Percentiles rank a stretch among this genome's conserved stretches.
These are phyloP conservation scores for Pteropus alecto DNA, from an alignment of 2,113 vertebrate species.

Conservation along the genomic window DNA sequence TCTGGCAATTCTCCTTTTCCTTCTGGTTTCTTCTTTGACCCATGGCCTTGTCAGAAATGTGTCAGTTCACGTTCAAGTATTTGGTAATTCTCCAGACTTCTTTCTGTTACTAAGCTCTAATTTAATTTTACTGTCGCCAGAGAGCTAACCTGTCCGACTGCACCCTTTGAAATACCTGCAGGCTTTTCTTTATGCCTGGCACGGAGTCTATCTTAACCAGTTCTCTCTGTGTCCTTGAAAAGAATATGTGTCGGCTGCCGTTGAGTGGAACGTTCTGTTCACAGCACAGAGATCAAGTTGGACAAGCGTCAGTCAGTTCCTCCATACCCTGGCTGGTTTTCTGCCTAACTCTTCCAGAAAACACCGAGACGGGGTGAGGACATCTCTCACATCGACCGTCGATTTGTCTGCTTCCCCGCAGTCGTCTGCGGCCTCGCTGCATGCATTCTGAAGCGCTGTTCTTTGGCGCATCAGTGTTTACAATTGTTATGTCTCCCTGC, in stretches of 20 bases:
- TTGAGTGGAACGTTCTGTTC: background rate
- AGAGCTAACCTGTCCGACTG: background rate
- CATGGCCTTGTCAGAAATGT: background rate
- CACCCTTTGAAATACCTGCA: background rate
- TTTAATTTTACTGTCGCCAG: background rate
- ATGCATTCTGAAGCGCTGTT: background rate
- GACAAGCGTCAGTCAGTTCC: background rate
- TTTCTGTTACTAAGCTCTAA: background rate
- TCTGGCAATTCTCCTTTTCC: background rate
- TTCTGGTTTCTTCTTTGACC: background rate
- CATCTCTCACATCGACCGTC: background rate
- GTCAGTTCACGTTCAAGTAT: background rate
- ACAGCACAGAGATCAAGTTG: background rate
- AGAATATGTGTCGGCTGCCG: background rate
- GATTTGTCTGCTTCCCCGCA: background rate
- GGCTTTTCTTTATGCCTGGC: background rate
- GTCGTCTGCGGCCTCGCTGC: background rate
- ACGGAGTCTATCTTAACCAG: background rate
- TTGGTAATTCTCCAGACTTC: background rate
- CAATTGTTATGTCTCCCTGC: background rate
- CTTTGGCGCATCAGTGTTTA: background rate
- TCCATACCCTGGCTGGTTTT: background rate
- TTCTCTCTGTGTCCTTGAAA: background rate
- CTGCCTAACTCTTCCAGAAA: background rate
- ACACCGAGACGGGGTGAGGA: background rate